These are phyloP conservation scores for Caenorhabditis angaria DNA, from an alignment of 2,888 invertebrate genomes.

Conservation along the genomic window DNA sequence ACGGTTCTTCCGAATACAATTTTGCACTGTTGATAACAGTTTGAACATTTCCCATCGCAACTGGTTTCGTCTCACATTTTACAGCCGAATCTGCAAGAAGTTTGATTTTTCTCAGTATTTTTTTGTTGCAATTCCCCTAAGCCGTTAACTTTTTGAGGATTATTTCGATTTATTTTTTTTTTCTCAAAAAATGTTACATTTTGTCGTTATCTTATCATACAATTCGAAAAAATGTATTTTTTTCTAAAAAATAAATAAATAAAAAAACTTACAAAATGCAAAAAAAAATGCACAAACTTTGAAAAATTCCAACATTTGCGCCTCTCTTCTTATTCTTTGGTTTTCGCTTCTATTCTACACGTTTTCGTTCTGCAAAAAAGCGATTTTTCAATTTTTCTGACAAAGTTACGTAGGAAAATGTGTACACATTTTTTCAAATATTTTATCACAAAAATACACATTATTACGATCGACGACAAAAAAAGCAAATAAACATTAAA, in stretches of 20 bases:
- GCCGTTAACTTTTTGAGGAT: no score
- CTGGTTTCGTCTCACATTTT: constrained; percentile 10
- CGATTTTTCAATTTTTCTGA: no score
- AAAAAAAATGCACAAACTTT: constrained; percentile 15
- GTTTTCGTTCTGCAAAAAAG: neutral
- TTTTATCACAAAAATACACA: constrained; percentile 3
- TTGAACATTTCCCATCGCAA: constrained; percentile 58
- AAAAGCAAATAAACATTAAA: constrained; percentile 3
- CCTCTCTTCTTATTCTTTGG: neutral
- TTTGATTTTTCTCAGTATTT: neutral
- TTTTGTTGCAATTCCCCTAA: neutral
- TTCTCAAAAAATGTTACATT: no score
- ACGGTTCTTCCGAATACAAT: constrained; percentile 45
- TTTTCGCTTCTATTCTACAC: neutral
- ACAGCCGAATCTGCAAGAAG: neutral
- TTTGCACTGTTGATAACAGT: constrained; percentile 51
- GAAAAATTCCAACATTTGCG: neutral
- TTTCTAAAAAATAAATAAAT: neutral
- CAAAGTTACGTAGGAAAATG: no score
- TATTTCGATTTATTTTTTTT: no score
- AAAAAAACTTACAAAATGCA: constrained; percentile 31
- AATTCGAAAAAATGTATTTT: neutral
- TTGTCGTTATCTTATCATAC: neutral
- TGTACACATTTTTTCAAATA: no score
- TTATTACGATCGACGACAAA: neutral